phyloP scores from a whole-genome alignment of 2,113 vertebrate species.

The Sander lucioperca region DNA sequence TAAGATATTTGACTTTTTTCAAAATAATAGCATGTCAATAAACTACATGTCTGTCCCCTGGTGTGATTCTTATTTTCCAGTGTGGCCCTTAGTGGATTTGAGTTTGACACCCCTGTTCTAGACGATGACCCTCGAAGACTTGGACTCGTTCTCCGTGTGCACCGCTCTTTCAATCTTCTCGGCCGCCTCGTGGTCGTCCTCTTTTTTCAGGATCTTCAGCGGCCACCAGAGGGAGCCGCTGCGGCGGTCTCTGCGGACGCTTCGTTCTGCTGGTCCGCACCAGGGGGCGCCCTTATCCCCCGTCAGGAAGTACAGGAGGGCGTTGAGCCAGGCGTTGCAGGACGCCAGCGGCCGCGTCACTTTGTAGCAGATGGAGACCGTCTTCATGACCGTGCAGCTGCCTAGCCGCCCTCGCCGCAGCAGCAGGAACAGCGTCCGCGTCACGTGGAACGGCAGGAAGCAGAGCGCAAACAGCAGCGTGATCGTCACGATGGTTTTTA shows the following conservation, averaged over 20 bases:
- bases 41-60: too few species aligned
- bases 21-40: too few species aligned
- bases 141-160: slow-evolving; percentile 79
- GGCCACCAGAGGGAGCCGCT: slow-evolving; percentile 83
- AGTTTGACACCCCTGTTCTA: slow-evolving; percentile 8
- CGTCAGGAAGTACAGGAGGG: slow-evolving; percentile 87
- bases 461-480: slow-evolving; percentile 87
- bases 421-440: slow-evolving; percentile 86
- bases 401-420: slow-evolving; percentile 79
- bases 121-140: slow-evolving; percentile 77
- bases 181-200: slow-evolving; percentile 71
- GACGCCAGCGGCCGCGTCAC: slow-evolving; percentile 87
- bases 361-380: slow-evolving; percentile 88
- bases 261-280: slow-evolving; percentile 69
- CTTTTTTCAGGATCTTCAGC: slow-evolving; percentile 78
- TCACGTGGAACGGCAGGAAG: slow-evolving; percentile 88
- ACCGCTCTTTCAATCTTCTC: slow-evolving; percentile 67
- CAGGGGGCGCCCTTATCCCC: slow-evolving; percentile 84
- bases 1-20: too few species aligned
- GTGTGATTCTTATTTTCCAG: too few species aligned
- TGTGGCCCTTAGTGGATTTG: too few species aligned
- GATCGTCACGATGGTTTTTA: slow-evolving; percentile 87
- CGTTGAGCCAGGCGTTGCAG: slow-evolving; percentile 88
- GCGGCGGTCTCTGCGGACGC: slow-evolving; percentile 48
- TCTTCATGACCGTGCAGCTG: slow-evolving; percentile 80